phyloP scores from a whole-genome alignment of 1,140 invertebrate species.

The Cepaea nemoralis region DNA sequence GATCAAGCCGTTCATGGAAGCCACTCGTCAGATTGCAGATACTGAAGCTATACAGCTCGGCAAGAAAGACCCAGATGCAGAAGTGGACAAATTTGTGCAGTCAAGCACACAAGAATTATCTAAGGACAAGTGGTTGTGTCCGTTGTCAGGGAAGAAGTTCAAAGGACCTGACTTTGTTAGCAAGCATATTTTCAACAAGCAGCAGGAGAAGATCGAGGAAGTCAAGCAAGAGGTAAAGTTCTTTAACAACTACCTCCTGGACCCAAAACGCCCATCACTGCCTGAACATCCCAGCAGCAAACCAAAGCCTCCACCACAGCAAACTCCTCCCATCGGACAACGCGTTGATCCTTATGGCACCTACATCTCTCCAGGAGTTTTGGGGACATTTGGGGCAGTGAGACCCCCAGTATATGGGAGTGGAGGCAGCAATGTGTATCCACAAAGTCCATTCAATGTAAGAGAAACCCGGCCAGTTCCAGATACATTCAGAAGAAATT shows the following conservation, averaged over 20 bases:
- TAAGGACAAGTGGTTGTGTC: conserved; percentile 99
- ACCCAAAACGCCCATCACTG: conserved; percentile 93
- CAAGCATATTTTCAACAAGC: conserved; percentile 99
- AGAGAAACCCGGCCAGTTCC: conserved; percentile 24
- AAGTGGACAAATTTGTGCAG: conserved; percentile 71
- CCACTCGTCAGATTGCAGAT: conserved; percentile 78
- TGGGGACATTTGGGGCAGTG: conserved; percentile 25
- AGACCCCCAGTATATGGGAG: conserved; percentile 54
- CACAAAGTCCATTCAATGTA: conserved; percentile 36
- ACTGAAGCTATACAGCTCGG: conserved; percentile 90
- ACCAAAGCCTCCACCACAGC: conserved; percentile 42
- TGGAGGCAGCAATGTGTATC: conserved; percentile 22
- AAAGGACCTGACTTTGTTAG: conserved; percentile 99
- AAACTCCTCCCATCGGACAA: conserved; percentile 41
- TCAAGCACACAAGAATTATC: conserved; percentile 88
- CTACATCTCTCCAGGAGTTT: conserved; percentile 50
- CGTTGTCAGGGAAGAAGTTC: conserved; percentile 98
- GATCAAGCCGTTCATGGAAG: conserved; percentile 88
- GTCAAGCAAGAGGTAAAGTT: conserved; percentile 95
- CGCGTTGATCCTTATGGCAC: neutral
- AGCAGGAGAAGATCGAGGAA: conserved; percentile 95
- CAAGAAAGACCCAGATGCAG: conserved; percentile 85
- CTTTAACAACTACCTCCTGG: conserved; percentile 97
- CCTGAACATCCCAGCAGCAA: conserved; percentile 86
- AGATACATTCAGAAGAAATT: conserved; percentile 17